Evolutionary conservation across 2,888 invertebrate species (phyloP).

Genomic region (Melinopterus prodromus): DNA sequence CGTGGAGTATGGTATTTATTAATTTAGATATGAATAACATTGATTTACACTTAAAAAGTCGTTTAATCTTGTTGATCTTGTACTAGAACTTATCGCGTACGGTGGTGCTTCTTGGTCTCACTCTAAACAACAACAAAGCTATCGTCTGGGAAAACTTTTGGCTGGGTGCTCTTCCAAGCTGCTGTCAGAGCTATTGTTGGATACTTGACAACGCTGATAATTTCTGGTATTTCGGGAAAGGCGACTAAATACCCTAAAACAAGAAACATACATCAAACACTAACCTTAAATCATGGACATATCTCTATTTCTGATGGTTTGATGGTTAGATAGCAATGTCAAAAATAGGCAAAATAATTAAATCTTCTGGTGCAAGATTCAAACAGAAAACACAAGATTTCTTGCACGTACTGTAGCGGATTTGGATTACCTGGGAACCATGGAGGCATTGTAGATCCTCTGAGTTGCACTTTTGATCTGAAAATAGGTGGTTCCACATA

Average conservation of each 20-base stretch:
- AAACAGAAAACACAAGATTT: too few relatives aligned
- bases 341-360: too few relatives aligned
- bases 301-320: too few relatives aligned
- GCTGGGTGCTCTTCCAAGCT: conserved; percentile 56
- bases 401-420: neutral
- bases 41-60: neutral
- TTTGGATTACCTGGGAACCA: conserved; percentile 56
- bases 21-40: neutral
- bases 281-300: too few relatives aligned
- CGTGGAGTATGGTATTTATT: neutral
- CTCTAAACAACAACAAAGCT: conserved; percentile 42
- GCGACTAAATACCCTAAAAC: conserved; percentile 55
- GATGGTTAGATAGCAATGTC: too few relatives aligned
- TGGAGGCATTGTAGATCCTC: conserved; percentile 54
- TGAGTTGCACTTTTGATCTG: conserved; percentile 54
- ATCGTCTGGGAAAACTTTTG: conserved; percentile 54
- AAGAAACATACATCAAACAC: neutral
- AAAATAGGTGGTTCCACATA: conserved; percentile 53
- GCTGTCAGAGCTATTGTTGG: conserved; percentile 54
- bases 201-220: conserved; percentile 50
- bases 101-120: neutral
- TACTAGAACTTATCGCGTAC: neutral
- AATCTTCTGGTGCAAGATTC: too few relatives aligned
- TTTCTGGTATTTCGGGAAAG: conserved; percentile 53
- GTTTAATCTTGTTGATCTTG: neutral